phyloP scores from a whole-genome alignment of 2,797 vertebrate species.

The Coracias cyanogaster region DNA sequence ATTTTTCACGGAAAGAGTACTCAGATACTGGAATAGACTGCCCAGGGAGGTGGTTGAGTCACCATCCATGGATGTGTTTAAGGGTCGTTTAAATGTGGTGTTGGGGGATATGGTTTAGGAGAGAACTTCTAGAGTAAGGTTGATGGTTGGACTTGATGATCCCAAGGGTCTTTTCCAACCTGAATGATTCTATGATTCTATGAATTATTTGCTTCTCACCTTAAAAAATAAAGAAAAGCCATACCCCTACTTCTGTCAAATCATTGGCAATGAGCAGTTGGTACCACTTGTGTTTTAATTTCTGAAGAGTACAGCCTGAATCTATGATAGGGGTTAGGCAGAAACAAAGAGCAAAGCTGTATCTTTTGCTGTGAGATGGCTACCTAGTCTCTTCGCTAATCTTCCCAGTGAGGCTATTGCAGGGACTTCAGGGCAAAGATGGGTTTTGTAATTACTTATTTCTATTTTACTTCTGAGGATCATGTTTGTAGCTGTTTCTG shows the following conservation, averaged over 20 bases:
- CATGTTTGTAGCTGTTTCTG: background rate
- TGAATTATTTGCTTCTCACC: background rate
- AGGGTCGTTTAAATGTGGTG: too few relatives aligned
- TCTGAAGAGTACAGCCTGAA: background rate
- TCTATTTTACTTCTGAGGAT: accelerated
- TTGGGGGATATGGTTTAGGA: too few relatives aligned
- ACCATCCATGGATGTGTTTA: too few relatives aligned
- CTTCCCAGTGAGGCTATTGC: accelerated
- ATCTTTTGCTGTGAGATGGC: background rate
- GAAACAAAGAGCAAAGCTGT: background rate
- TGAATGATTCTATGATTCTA: too few relatives aligned
- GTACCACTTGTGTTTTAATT: background rate
- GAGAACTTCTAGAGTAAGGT: too few relatives aligned
- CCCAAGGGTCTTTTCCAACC: too few relatives aligned
- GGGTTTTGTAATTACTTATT: background rate
- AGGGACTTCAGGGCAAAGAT: background rate
- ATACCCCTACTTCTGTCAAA: background rate
- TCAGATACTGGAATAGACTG: too few relatives aligned
- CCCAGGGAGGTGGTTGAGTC: too few relatives aligned
- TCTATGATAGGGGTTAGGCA: background rate
- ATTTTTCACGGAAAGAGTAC: too few relatives aligned
- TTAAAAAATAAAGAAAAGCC: background rate
- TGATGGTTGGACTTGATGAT: too few relatives aligned
- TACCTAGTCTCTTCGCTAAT: accelerated
- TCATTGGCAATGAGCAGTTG: accelerated